Percentiles rank a stretch among this genome's conserved stretches.
phyloP scores from a whole-genome alignment of 2,797 vertebrate genomes.

The Ptychadena robeensis region DNA sequence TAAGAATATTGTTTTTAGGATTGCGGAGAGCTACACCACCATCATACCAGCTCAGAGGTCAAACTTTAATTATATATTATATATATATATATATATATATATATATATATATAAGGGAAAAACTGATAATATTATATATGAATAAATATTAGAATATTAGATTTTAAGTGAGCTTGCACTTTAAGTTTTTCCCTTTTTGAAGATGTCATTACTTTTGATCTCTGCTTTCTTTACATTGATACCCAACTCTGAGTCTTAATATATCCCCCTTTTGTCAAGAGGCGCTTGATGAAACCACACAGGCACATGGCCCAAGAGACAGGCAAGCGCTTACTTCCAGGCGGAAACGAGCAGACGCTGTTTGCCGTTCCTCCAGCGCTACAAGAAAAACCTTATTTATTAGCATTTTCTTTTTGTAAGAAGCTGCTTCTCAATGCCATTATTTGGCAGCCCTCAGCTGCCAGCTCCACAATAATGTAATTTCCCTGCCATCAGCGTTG shows the following conservation, averaged over 20 bases:
- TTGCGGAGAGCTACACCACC: too few relatives aligned
- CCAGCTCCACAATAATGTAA: slow-evolving; percentile 45
- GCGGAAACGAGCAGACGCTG: not conserved
- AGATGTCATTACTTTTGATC: not conserved
- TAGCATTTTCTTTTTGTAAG: slow-evolving; percentile 48
- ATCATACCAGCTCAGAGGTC: too few relatives aligned
- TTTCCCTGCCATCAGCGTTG: slow-evolving; percentile 20
- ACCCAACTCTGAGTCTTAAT: not conserved
- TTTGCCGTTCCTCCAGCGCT: slow-evolving; percentile 11
- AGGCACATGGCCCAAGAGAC: not conserved
- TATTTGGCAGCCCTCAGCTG: not conserved
- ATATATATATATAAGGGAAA: too few relatives aligned
- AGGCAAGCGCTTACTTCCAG: not conserved
- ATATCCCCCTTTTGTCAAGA: not conserved
- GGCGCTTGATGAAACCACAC: not conserved
- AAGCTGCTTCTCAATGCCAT: slow-evolving; percentile 26
- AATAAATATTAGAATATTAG: too few relatives aligned
- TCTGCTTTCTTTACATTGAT: not conserved
- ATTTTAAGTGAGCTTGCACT: too few relatives aligned
- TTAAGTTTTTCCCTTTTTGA: not conserved
- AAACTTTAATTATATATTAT: too few relatives aligned
- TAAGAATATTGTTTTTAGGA: too few relatives aligned
- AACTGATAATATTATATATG: too few relatives aligned
- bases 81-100: too few relatives aligned
- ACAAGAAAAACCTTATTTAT: slow-evolving; percentile 42